These are phyloP conservation scores for Philaethria dido DNA, from an alignment of 2,888 invertebrate genomes.

Conservation along the genomic window DNA sequence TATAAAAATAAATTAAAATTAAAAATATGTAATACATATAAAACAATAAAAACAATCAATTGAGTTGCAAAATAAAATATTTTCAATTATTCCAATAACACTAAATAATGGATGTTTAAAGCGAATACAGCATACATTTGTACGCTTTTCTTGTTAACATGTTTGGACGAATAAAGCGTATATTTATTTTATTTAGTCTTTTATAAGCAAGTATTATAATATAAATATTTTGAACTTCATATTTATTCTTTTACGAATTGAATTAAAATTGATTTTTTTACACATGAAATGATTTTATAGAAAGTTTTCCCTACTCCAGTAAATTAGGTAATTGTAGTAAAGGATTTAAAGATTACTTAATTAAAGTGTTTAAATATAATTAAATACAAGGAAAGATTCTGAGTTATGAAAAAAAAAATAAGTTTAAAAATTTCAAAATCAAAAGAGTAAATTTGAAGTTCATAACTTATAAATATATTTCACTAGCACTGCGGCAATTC, in stretches of 20 bases:
- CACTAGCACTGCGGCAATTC: slow-evolving; percentile 61
- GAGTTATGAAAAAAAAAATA: no score
- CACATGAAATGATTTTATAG: no score
- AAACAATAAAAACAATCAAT: background rate
- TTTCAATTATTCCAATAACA: background rate
- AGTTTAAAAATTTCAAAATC: background rate
- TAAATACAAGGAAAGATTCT: no score
- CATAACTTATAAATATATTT: background rate
- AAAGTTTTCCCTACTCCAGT: no score
- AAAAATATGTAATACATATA: background rate
- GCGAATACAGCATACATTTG: slow-evolving; percentile 6
- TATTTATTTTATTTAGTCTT: background rate
- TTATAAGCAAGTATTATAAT: background rate
- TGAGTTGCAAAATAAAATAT: background rate
- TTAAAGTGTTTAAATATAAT: no score
- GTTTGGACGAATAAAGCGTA: slow-evolving; percentile 11
- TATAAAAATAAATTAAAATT: background rate
- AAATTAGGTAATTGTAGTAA: no score
- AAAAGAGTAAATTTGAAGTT: background rate
- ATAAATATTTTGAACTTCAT: background rate
- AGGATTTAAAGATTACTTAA: no score
- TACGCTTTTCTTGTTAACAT: no score
- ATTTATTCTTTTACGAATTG: no score
- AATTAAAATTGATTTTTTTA: no score
- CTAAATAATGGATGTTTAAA: background rate